Evolutionary conservation across 2,113 vertebrate genomes (phyloP).

Genomic region (Petroica traversi): DNA sequence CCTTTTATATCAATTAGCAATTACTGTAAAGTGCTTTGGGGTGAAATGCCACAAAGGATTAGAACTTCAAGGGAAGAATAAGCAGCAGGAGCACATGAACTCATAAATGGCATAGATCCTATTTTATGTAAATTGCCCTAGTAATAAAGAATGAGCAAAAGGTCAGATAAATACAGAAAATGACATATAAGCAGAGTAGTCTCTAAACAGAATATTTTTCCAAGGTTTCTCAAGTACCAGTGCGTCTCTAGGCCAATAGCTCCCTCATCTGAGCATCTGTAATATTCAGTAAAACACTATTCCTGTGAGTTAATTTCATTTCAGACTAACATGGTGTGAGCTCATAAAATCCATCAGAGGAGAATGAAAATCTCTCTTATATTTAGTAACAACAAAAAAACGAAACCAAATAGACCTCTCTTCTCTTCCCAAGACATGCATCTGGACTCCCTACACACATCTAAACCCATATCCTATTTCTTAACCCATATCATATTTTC

Average conservation of each 20-base stretch:
- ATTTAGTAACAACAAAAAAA: not conserved
- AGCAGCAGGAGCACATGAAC: slow-evolving; percentile 61
- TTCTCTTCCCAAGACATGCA: not conserved
- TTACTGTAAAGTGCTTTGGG: slow-evolving; percentile 74
- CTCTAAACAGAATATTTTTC: slow-evolving; percentile 46
- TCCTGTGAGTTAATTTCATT: not conserved
- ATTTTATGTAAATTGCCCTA: slow-evolving; percentile 71
- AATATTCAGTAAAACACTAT: not conserved
- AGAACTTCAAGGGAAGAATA: slow-evolving; percentile 56
- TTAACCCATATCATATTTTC: too few species aligned
- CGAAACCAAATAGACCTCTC: accelerated
- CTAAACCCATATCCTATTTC: too few species aligned
- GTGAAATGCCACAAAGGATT: slow-evolving; percentile 73
- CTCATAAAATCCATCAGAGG: not conserved
- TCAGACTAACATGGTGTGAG: not conserved
- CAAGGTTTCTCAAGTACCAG: not conserved
- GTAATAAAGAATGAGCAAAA: slow-evolving; percentile 67
- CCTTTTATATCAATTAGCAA: slow-evolving; percentile 76
- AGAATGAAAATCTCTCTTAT: not conserved
- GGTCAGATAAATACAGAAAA: slow-evolving; percentile 70
- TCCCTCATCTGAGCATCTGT: slow-evolving; percentile 47
- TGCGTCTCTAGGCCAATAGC: slow-evolving; percentile 21
- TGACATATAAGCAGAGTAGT: slow-evolving; percentile 35
- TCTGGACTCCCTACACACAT: not conserved
- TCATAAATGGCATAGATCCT: slow-evolving; percentile 66